These are phyloP conservation scores for Erynnis tages DNA, from an alignment of 2,888 invertebrate genomes.

Conservation along the genomic window DNA sequence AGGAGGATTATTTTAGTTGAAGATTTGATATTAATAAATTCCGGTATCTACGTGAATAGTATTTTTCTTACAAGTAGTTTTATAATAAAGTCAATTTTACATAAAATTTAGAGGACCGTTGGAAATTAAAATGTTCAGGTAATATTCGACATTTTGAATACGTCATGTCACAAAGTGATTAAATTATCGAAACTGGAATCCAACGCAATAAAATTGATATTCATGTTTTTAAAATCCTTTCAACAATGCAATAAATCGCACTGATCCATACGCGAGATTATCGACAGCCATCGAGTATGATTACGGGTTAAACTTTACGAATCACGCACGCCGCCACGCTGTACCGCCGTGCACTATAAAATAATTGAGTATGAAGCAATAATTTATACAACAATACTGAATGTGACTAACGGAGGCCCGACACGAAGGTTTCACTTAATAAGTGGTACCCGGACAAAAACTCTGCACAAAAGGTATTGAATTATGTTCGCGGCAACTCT, in stretches of 20 bases:
- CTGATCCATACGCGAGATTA: conserved; percentile 25
- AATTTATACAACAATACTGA: conserved; percentile 74
- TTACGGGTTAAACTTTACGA: conserved; percentile 52
- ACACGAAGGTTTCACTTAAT: conserved; percentile 73
- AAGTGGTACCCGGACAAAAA: conserved; percentile 38
- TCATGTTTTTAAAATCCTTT: conserved; percentile 29
- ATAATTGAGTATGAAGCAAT: conserved; percentile 68
- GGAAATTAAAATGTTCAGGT: no score
- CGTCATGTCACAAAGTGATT: no score
- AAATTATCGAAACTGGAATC: no score
- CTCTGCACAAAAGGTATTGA: conserved; percentile 57
- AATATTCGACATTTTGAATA: no score
- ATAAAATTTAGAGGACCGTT: no score
- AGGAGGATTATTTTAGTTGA: no score
- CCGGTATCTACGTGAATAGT: no score
- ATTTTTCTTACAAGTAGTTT: no score
- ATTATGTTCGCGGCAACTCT: conserved; percentile 50
- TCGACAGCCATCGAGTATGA: conserved; percentile 27
- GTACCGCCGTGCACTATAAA: conserved; percentile 49
- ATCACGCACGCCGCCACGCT: conserved; percentile 54
- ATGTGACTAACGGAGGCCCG: conserved; percentile 67
- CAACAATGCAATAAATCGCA: conserved; percentile 26
- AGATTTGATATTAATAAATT: no score
- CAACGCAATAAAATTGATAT: conserved; percentile 3
- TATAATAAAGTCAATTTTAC: no score